Percentiles rank a stretch among this genome's conserved stretches.
phyloP scores from a whole-genome alignment of 2,797 vertebrate genomes.

The Scleropages formosus region DNA sequence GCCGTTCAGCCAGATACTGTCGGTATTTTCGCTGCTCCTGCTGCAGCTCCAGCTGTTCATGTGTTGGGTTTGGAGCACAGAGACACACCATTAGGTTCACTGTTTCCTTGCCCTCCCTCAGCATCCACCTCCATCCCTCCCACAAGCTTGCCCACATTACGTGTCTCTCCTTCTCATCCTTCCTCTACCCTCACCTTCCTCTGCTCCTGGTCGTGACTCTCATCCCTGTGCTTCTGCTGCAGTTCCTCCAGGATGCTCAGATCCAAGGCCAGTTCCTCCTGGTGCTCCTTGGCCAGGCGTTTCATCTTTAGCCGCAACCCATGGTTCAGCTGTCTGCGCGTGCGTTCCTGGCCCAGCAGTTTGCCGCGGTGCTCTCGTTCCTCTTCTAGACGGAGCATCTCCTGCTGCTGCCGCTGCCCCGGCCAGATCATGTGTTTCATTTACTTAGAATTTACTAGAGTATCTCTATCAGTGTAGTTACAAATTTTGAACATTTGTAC shows the following conservation, averaged over 20 bases:
- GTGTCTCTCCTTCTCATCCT: not conserved
- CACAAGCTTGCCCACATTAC: not conserved
- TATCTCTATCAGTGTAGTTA: too few species aligned
- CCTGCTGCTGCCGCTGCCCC: constrained; percentile 64
- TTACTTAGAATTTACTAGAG: too few species aligned
- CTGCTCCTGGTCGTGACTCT: constrained; percentile 57
- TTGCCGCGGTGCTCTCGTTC: constrained; percentile 61
- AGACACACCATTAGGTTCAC: not conserved
- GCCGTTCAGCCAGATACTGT: constrained; percentile 68
- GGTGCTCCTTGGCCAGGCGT: constrained; percentile 62
- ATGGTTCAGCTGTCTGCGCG: constrained; percentile 60
- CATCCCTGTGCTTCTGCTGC: constrained; percentile 55
- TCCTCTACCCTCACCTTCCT: constrained; percentile 67
- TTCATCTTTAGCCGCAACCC: constrained; percentile 68
- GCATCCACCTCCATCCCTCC: not conserved
- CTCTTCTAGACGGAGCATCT: constrained; percentile 60
- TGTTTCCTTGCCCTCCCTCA: too few species aligned
- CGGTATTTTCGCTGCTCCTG: constrained; percentile 74
- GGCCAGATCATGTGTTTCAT: too few species aligned
- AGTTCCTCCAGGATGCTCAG: constrained; percentile 67
- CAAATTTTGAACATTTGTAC: not conserved
- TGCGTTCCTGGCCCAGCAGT: constrained; percentile 51
- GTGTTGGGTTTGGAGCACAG: not conserved
- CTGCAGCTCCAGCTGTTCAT: constrained; percentile 64
- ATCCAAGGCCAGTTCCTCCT: constrained; percentile 72